Conservation (phyloP, 2,888 invertebrate genomes). For the Xylophagus ater region DNA sequence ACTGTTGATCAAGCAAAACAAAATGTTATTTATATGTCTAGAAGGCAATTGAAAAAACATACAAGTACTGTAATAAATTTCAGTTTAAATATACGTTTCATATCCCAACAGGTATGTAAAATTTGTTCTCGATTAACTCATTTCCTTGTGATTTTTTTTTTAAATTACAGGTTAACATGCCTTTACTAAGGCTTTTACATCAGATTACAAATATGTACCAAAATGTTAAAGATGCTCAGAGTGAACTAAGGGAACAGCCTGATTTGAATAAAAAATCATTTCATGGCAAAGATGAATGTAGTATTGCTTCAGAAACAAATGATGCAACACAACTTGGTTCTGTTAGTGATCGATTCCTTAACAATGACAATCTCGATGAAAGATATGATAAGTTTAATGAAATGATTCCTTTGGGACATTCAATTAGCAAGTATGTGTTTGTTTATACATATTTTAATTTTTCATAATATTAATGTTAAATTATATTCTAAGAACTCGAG, state of each 20-base stretch:
- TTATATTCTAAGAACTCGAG: conserved; percentile 20
- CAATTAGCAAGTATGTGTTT: conserved; percentile 24
- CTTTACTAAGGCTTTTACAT: conserved; percentile 77
- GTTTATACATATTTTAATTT: conserved; percentile 1
- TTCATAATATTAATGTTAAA: background rate
- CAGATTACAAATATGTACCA: conserved; percentile 97
- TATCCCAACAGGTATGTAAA: conserved; percentile 69
- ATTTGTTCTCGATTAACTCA: background rate
- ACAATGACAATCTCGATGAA: conserved; percentile 35
- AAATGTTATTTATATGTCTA: conserved; percentile 75
- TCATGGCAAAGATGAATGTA: conserved; percentile 49
- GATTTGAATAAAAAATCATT: conserved; percentile 32
- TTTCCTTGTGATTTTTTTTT: conserved; percentile 3
- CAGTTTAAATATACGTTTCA: conserved; percentile 74
- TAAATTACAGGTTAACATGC: conserved; percentile 72
- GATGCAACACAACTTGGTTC: conserved; percentile 34
- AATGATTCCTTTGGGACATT: conserved; percentile 27
- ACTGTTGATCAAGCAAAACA: conserved; percentile 74
- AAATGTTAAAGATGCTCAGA: conserved; percentile 89
- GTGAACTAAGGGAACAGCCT: conserved; percentile 69
- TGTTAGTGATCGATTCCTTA: conserved; percentile 32
- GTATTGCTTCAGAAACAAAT: conserved; percentile 42
- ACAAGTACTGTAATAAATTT: conserved; percentile 88
- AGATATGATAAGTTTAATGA: conserved; percentile 39
- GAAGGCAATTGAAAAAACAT: conserved; percentile 79